Conservation (phyloP, 2,113 vertebrate species). For the Anolis sagrei region DNA sequence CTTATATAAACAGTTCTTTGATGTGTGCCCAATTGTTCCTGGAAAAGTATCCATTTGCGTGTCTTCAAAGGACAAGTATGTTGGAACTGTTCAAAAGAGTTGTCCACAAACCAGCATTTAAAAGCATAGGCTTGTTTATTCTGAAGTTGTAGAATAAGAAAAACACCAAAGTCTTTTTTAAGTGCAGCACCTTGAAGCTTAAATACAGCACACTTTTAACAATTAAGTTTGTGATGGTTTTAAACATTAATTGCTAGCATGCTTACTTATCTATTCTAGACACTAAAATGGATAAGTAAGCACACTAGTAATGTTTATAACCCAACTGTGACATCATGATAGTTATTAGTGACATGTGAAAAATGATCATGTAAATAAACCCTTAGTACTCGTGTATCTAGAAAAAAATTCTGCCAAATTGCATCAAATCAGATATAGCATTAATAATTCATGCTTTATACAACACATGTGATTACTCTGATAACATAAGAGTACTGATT, state of each 20-base stretch:
- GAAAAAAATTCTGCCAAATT: slow-evolving; percentile 13
- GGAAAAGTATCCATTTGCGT: slow-evolving; percentile 23
- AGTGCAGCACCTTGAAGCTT: background rate
- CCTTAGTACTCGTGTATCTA: background rate
- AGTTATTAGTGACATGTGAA: background rate
- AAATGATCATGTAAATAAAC: background rate
- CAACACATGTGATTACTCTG: background rate
- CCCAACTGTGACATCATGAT: background rate
- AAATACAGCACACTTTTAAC: fast-evolving
- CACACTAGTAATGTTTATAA: background rate
- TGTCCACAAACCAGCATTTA: slow-evolving; percentile 22
- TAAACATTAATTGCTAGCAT: too few relatives aligned
- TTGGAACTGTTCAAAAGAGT: slow-evolving; percentile 29
- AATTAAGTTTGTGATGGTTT: background rate
- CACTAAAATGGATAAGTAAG: too few relatives aligned
- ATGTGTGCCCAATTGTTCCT: slow-evolving; percentile 27
- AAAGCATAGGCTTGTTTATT: slow-evolving; percentile 17
- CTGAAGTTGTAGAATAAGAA: slow-evolving; percentile 6
- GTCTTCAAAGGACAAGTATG: slow-evolving; percentile 29
- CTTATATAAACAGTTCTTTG: slow-evolving; percentile 16
- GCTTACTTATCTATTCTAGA: background rate
- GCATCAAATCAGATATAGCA: background rate
- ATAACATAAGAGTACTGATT: slow-evolving; percentile 14
- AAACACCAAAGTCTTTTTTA: slow-evolving; percentile 17
- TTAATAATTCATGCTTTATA: background rate